Percentiles rank a stretch among this genome's conserved stretches.
These are phyloP conservation scores for Papilio aristodemus DNA, from an alignment of 1,140 invertebrate genomes.

Conservation along the genomic window DNA sequence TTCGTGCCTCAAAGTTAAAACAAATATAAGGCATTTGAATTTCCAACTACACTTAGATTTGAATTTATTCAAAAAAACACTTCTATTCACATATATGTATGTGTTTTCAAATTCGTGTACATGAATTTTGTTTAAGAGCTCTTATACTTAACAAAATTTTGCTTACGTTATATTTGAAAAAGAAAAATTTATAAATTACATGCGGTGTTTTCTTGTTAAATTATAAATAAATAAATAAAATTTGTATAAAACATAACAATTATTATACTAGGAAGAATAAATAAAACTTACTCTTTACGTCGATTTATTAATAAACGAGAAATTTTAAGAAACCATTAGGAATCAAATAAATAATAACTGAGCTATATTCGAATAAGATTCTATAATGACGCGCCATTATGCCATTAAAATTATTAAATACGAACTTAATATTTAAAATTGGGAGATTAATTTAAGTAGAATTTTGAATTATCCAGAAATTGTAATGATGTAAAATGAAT, in stretches of 20 bases:
- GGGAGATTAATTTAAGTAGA: too few relatives aligned
- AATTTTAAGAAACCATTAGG: too few relatives aligned
- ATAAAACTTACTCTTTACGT: too few relatives aligned
- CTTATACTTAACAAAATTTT: neutral
- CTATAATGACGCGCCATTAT: too few relatives aligned
- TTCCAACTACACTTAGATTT: slow-evolving; percentile 37
- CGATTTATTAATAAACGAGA: too few relatives aligned
- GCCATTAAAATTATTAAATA: too few relatives aligned
- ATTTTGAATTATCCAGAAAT: too few relatives aligned
- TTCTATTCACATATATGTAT: slow-evolving; percentile 34
- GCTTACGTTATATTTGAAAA: neutral
- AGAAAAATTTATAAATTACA: neutral
- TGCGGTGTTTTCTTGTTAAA: neutral
- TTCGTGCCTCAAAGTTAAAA: slow-evolving; percentile 37
- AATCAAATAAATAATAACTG: too few relatives aligned
- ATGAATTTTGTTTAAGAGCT: slow-evolving; percentile 33
- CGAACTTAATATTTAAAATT: too few relatives aligned
- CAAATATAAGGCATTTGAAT: slow-evolving; percentile 48
- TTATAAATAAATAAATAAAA: neutral
- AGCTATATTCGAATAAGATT: too few relatives aligned
- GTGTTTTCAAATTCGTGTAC: slow-evolving; percentile 34
- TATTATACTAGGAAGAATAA: too few relatives aligned
- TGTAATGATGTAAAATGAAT: too few relatives aligned
- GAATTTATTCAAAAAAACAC: slow-evolving; percentile 39
- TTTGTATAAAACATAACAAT: neutral